A percentile compares a stretch with the other conserved stretches of the same genome.
Evolutionary conservation across 2,797 vertebrate genomes (phyloP).

Genomic region (Poecilia wingei): DNA sequence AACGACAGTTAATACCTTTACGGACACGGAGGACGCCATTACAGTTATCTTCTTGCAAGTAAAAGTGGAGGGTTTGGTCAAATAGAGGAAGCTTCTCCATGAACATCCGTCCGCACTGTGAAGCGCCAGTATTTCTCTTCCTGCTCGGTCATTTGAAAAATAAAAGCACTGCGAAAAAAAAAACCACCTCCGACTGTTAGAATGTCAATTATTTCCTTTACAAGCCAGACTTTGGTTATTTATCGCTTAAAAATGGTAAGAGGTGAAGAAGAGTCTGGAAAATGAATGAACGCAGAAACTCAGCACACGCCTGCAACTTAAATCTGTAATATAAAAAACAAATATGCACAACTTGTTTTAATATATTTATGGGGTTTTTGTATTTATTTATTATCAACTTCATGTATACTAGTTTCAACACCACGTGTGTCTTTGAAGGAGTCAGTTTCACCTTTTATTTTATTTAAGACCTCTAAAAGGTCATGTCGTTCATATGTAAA

Average conservation of each 20-base stretch:
- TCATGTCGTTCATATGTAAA: not conserved
- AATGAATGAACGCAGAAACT: not conserved
- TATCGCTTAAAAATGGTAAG: not conserved
- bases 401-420: not conserved
- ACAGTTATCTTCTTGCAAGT: not conserved
- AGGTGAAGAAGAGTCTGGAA: not conserved
- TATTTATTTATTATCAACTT: not conserved
- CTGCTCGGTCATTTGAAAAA: conserved; percentile 47
- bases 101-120: conserved; percentile 10
- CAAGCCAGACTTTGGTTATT: not conserved
- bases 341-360: not conserved
- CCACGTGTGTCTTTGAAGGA: not conserved
- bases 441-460: not conserved
- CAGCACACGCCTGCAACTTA: not conserved
- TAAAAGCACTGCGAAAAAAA: conserved; percentile 33
- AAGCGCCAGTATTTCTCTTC: conserved; percentile 13
- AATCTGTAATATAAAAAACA: not conserved
- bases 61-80: not conserved
- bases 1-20: conserved; percentile 67
- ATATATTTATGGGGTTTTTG: not conserved
- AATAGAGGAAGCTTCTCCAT: not conserved
- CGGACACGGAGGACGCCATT: conserved; percentile 65
- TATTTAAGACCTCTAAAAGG: not conserved
- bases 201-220: not conserved
- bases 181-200: not conserved